Evolutionary conservation across 2,797 vertebrate species (phyloP), one percentile per base, ranked within the genome.

Genomic region (Coregonus ussuriensis): DNA sequence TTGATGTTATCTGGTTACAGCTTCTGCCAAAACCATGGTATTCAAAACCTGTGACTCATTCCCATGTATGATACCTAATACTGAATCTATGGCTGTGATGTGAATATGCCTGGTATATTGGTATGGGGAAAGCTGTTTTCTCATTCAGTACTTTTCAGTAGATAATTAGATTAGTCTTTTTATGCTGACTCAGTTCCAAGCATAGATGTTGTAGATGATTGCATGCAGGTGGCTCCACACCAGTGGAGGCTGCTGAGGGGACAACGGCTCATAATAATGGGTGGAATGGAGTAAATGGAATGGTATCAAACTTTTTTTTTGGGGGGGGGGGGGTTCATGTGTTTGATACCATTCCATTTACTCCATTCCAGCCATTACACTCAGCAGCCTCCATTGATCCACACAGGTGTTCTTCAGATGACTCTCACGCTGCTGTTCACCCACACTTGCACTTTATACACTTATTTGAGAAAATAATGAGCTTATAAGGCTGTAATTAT

Each of bases 121-220:
- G 82, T 79, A 76, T 63, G 71, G 53, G 76, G 66, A 79, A 86
- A 74, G 79, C 0, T 37, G 78, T 81, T 83, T 52, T 54, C 74
- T 18, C 14, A 80, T 78, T 29, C 18, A 25, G 51, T 80, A 63
- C 82, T 84, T 66, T 66, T 65, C 62, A 2, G 71, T 35, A 56
- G 63, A 76, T 78, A 56, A 81, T 70, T 68, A 37, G 78, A 67
- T 77, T 4, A 67, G 73, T 53, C 65, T 79, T 85, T 89, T 85
- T 88, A 80, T 86, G 81, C 77, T 77, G 51, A 56, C 79, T 56
- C 71, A 81, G 65, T 37, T 72, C 81, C 63, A 56, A 72, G 66
- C 37, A 7, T 37, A 18, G 83, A 85, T 87, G 81, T 74, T 85
- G 78, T 41, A 21, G 82, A 85, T 86, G 86, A 91, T 84, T 89